These are phyloP conservation scores for Parapsyche elsis DNA, from an alignment of 1,140 invertebrate species.

Conservation along the genomic window DNA sequence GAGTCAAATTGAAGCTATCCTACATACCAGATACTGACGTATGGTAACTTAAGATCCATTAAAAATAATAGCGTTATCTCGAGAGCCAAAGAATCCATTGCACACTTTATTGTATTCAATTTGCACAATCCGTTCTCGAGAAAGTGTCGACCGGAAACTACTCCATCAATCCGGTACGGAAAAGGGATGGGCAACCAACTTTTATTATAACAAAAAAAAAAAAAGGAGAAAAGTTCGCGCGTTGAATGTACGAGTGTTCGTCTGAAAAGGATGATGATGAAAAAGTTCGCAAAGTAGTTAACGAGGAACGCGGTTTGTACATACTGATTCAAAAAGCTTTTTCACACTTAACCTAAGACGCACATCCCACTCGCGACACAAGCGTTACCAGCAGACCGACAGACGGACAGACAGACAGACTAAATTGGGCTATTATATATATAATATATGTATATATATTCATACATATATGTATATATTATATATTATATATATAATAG, in stretches of 20 bases:
- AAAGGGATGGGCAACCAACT: constrained; percentile 11
- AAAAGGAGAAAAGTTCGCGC: background rate
- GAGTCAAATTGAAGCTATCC: too few relatives aligned
- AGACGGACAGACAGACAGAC: too few relatives aligned
- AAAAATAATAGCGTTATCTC: too few relatives aligned
- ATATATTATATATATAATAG: too few relatives aligned
- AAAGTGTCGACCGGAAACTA: constrained; percentile 26
- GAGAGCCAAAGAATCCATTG: background rate
- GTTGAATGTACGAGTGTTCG: background rate
- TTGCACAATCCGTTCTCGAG: background rate
- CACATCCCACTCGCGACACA: too few relatives aligned
- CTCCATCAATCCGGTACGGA: constrained; percentile 25
- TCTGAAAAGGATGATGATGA: constrained; percentile 10
- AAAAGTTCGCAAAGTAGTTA: constrained; percentile 23
- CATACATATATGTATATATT: too few relatives aligned
- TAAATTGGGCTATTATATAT: too few relatives aligned
- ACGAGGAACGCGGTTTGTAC: background rate
- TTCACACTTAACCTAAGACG: too few relatives aligned
- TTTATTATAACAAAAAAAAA: constrained; percentile 37
- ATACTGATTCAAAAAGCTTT: background rate
- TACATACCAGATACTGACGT: too few relatives aligned
- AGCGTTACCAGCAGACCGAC: too few relatives aligned
- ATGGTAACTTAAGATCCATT: too few relatives aligned
- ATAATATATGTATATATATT: too few relatives aligned
- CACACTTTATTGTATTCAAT: constrained; percentile 28